These are phyloP conservation scores for Lutraria rhynchaena DNA, from an alignment of 1,140 invertebrate species.

Conservation along the genomic window DNA sequence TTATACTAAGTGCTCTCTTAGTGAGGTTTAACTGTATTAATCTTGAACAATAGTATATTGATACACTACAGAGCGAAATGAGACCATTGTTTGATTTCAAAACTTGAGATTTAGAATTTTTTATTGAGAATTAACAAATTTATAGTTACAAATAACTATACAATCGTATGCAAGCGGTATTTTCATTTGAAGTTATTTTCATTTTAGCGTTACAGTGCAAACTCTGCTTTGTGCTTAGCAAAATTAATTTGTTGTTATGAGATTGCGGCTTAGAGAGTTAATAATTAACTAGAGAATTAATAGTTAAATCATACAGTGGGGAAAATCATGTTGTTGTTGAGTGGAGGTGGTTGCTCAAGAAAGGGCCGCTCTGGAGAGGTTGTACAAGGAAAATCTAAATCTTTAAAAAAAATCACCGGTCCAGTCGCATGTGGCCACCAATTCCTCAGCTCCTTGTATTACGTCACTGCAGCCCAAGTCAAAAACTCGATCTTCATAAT, in stretches of 20 bases:
- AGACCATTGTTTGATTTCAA: neutral
- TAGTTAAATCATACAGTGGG: no score
- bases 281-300: no score
- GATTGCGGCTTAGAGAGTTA: no score
- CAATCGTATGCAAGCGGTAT: neutral
- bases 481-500: slow-evolving; percentile 35
- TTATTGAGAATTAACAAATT: neutral
- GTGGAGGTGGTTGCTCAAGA: no score
- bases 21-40: no score
- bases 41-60: neutral
- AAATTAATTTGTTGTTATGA: no score
- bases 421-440: neutral
- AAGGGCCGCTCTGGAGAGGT: no score
- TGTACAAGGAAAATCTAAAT: no score
- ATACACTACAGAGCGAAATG: neutral
- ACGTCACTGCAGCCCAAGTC: slow-evolving; percentile 22
- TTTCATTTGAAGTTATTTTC: neutral
- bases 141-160: neutral
- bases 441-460: neutral
- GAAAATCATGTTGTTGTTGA: no score
- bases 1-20: no score
- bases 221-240: no score
- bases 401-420: slow-evolving; percentile 24
- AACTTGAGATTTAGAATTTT: neutral
- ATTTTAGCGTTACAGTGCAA: neutral